phyloP scores from a whole-genome alignment of 2,113 vertebrate genomes.

The Phrynosoma platyrhinos region DNA sequence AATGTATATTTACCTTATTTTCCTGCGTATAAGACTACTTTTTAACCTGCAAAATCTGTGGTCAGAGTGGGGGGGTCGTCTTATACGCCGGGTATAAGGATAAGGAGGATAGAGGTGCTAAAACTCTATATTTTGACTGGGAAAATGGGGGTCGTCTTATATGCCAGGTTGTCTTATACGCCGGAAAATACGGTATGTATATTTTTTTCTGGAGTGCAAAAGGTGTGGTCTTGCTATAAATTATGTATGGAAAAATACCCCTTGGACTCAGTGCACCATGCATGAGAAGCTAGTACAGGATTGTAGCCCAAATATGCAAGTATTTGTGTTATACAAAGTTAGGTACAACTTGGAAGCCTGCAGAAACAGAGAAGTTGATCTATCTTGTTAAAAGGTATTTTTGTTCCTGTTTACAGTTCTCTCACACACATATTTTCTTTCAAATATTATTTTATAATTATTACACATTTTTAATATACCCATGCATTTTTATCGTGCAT shows the following conservation, averaged over 20 bases:
- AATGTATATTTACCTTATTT: no score
- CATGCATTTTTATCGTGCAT: neutral
- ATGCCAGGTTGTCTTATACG: no score
- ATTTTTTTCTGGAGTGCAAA: neutral
- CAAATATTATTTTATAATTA: neutral
- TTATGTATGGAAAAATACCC: neutral
- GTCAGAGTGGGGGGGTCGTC: no score
- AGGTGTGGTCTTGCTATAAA: neutral
- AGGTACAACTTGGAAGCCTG: neutral
- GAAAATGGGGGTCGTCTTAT: no score
- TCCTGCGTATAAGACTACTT: no score
- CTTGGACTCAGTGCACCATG: neutral
- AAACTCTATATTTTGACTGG: no score
- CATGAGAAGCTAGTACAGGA: neutral
- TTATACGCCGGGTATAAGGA: no score
- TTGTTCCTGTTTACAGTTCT: neutral
- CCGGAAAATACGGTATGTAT: no score
- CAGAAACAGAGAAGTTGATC: neutral
- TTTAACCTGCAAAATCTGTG: no score
- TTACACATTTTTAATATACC: neutral
- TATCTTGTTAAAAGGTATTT: neutral
- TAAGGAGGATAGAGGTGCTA: no score
- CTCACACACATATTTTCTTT: no score
- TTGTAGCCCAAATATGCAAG: neutral
- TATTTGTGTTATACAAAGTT: no score